Evolutionary conservation across 2,797 vertebrate genomes (phyloP).

Genomic region (Pseudotriccus pelzelni): DNA sequence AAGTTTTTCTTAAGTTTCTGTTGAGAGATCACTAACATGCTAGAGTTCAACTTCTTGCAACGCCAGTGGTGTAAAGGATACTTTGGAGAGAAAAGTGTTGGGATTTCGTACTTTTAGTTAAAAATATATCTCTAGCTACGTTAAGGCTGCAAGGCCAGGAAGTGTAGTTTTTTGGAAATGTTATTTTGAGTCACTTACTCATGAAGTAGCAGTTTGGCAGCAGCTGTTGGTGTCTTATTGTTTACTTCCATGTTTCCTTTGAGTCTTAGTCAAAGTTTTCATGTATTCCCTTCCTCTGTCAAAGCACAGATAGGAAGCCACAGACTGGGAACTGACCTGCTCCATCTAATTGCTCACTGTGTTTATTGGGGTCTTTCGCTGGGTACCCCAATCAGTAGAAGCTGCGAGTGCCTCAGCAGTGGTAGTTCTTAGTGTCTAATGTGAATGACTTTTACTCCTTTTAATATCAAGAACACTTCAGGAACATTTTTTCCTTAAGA

Average conservation of each 20-base stretch:
- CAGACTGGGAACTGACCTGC: background rate
- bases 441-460: background rate
- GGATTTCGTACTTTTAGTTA: background rate
- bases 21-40: background rate
- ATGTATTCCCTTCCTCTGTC: background rate
- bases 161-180: background rate
- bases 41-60: background rate
- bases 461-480: background rate
- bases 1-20: background rate
- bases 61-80: background rate
- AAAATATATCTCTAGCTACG: background rate
- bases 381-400: background rate
- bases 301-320: background rate
- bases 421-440: background rate
- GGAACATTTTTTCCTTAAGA: background rate
- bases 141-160: background rate
- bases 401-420: background rate
- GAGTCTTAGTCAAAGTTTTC: background rate
- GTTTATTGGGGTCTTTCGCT: background rate
- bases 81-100: background rate
- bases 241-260: background rate
- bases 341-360: rapidly evolving
- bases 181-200: background rate
- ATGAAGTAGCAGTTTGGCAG: background rate
- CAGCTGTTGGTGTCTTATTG: background rate